Base-by-base conservation (phyloP, 2,797 vertebrate genomes). In the Sardinella longiceps region DNA sequence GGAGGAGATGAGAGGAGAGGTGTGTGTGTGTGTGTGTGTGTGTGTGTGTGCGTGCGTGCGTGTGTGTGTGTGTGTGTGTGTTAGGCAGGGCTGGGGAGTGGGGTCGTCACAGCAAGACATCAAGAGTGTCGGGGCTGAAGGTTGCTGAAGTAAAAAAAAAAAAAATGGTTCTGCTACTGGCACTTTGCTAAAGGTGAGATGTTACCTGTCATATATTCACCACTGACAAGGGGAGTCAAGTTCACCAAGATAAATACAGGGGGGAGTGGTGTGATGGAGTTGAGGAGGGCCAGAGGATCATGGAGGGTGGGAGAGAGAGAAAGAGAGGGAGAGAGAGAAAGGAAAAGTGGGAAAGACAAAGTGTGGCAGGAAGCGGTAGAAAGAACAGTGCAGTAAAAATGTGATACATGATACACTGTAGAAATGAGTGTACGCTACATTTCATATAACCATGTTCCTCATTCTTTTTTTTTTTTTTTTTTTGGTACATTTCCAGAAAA, bases 181-280 rank as follows among this genome's bases (percentile, higher is more conserved):
- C 90, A 88, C 84, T 90, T 89, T 88, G 66, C 84, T 84, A 87
- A 53, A 88, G 86, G 87, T 83, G 90, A 90, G 87, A 90, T 90
- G 90, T 90, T 89, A 90, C 90, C 90, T 92, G 89, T 90, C 90
- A 90, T 88, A 93, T 87, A 90, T 20, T 53, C 46, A 83, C 14
- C 85, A 89, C 91, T 92, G 92, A 91, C 89, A 86, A 88, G 87
- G 87, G 87, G 87, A 92, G 91, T 89, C n/a, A 87, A 89, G 87
- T 90, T 93, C 87, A 86, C 87, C 80, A 80, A 82, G 86, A 87
- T 85, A 89, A 89, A 92, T 89, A 87, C 83, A 90, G 87, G 84
- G 88, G 87, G 10, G 70, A 77, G 63, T 33, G 12, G 37, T 6
- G 70, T 77, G 37, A 37, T 39, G 70, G 37, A 6, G 30, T 70